phyloP scores from a whole-genome alignment of 2,888 invertebrate species.

The Beris morrisii region DNA sequence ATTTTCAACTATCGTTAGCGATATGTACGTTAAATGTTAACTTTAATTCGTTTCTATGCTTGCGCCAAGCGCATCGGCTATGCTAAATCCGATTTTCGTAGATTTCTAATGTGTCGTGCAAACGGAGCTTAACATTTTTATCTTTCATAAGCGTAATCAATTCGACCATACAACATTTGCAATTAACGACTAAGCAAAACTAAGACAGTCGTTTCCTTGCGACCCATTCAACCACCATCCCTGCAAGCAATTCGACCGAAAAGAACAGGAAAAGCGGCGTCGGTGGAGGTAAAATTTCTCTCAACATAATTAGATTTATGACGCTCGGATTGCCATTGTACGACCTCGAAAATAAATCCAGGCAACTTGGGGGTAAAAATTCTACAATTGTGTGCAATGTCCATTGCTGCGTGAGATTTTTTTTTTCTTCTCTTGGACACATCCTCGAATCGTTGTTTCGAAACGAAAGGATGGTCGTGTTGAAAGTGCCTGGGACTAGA shows the following conservation, averaged over 20 bases:
- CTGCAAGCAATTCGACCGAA: background rate
- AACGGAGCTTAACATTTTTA: too few species aligned
- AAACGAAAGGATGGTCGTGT: background rate
- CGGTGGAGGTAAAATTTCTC: slow-evolving; percentile 28
- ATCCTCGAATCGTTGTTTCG: slow-evolving; percentile 22
- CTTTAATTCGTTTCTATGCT: too few species aligned
- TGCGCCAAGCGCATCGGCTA: too few species aligned
- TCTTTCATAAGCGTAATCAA: too few species aligned
- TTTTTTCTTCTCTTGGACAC: slow-evolving; percentile 23
- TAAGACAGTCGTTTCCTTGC: slow-evolving; percentile 16
- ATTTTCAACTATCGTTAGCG: too few species aligned
- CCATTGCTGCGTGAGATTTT: slow-evolving; percentile 10
- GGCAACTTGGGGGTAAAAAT: background rate
- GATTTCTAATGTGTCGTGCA: too few species aligned
- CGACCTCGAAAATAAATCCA: slow-evolving; percentile 29
- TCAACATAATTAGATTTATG: slow-evolving; percentile 31
- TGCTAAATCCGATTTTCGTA: too few species aligned
- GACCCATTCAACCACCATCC: background rate
- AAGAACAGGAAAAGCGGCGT: slow-evolving; percentile 28
- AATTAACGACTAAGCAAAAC: slow-evolving; percentile 29
- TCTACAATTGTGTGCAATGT: slow-evolving; percentile 1
- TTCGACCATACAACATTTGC: too few species aligned
- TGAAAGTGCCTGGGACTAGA: background rate
- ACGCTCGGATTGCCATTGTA: slow-evolving; percentile 20
- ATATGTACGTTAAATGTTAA: too few species aligned